Conservation (phyloP, 2,113 vertebrate genomes). For the Callipepla squamata region DNA sequence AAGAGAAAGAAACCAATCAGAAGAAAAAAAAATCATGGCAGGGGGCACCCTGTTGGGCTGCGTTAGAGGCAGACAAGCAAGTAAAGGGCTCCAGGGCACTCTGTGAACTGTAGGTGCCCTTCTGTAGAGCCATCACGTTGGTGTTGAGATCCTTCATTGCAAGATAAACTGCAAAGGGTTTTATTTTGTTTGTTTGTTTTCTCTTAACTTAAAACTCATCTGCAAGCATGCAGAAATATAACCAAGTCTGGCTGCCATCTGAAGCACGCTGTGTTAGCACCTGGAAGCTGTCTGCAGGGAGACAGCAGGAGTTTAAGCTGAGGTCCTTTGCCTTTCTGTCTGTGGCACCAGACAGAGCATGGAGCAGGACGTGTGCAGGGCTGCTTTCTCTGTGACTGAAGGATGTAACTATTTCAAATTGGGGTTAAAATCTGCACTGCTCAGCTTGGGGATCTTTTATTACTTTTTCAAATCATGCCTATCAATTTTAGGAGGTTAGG, state of each 20-base stretch:
- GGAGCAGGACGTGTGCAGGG: neutral
- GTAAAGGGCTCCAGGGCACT: neutral
- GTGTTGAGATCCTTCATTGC: neutral
- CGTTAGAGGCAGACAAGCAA: neutral
- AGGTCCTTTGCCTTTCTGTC: neutral
- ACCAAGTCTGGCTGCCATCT: neutral
- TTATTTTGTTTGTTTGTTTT: neutral
- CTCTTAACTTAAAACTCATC: neutral
- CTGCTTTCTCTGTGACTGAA: rapidly evolving
- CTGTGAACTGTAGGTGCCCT: neutral
- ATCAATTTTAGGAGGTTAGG: neutral
- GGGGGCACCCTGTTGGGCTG: neutral
- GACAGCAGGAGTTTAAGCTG: neutral
- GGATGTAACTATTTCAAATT: neutral
- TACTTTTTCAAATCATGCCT: neutral
- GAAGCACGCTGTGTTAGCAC: rapidly evolving
- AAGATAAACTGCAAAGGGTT: neutral
- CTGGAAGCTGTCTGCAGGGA: neutral
- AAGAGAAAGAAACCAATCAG: neutral
- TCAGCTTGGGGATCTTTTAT: constrained; percentile 10
- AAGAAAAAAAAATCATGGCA: neutral
- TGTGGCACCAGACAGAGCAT: neutral
- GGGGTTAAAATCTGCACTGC: neutral
- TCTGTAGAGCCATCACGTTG: neutral
- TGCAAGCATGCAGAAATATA: neutral